Percentiles rank a stretch among this genome's conserved stretches.
These are phyloP conservation scores for Lordiphosa fenestrarum DNA, from an alignment of 2,888 invertebrate species.

Conservation along the genomic window DNA sequence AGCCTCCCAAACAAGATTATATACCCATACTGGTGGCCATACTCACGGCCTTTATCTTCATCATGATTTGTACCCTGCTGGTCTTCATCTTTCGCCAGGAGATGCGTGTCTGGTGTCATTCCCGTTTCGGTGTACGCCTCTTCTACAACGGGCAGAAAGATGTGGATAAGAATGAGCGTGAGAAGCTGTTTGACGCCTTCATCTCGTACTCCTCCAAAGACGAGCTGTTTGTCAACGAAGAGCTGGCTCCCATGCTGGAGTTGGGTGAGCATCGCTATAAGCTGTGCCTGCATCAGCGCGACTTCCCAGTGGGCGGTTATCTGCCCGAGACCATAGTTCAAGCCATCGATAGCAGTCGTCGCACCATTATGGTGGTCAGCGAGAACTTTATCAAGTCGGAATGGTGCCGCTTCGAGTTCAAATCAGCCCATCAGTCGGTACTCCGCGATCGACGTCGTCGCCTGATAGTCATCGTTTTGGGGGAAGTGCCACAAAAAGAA, in stretches of 20 bases:
- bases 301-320: slow-evolving; percentile 92
- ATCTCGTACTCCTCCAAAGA: slow-evolving; percentile 97
- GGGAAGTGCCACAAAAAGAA: slow-evolving; percentile 93
- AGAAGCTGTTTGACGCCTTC: slow-evolving; percentile 96
- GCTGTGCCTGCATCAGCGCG: slow-evolving; percentile 94
- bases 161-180: slow-evolving; percentile 90
- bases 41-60: slow-evolving; percentile 87
- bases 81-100: slow-evolving; percentile 91
- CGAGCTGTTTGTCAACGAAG: slow-evolving; percentile 93
- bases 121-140: slow-evolving; percentile 90
- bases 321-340: slow-evolving; percentile 96
- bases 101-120: slow-evolving; percentile 92
- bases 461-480: slow-evolving; percentile 94
- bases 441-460: slow-evolving; percentile 91
- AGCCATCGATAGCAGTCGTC: slow-evolving; percentile 93
- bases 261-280: slow-evolving; percentile 89
- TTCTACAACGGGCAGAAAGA: slow-evolving; percentile 87
- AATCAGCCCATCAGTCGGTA: slow-evolving; percentile 94
- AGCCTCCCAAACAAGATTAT: slow-evolving; percentile 87
- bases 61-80: slow-evolving; percentile 88
- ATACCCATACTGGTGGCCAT: slow-evolving; percentile 89
- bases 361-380: slow-evolving; percentile 95
- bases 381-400: slow-evolving; percentile 96
- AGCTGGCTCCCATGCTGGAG: slow-evolving; percentile 93
- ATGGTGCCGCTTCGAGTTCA: slow-evolving; percentile 97